Evolutionary conservation across 1,140 invertebrate species (phyloP), one percentile per base, ranked within the genome.

Genomic region (Microplitis demolitor): DNA sequence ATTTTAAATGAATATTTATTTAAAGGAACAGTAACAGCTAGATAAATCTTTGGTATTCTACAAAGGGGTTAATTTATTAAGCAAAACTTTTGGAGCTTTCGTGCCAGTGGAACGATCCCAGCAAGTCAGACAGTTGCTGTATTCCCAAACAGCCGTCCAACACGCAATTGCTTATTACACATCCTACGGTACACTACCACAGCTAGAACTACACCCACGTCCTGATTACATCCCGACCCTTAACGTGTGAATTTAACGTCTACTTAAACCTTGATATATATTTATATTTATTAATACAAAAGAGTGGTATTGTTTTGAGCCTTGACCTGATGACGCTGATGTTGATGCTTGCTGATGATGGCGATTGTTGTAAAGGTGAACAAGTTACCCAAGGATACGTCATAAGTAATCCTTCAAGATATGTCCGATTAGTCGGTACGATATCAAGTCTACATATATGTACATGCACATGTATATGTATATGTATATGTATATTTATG

Each of bases 81-180:
- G 9, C 9, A 4, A 58, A 31, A 8, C 24, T 9, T 58, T 58
- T 8, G 56, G 14, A 6, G 24, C 14, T 58, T 62, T 14, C 53
- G 24, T 62, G 63, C 34, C 45, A 66, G 63, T 66, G 50, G 63
- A 66, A 50, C 37, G 45, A 66, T 37, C 14, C 63, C 13, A 66
- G 34, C 37, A 66, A 66, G 63, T 66, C 63, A 66, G 63, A 66
- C 63, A 66, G 39, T 8, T n/a, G 45, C 39, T 24, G 39, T 39
- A 45, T 4, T 45, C 60, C n/a, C 5, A 58, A 66, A 66, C 63
- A 66, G 39, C 63, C 63, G n/a, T 11, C 8, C 50, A 35, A 53
- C 70, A 72, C 53, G 70, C 70, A 72, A 72, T 72, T 72, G 62
- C 24, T 45, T 63, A 71, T 72, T 72, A 72, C 66, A 9, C 6